phyloP scores from a whole-genome alignment of 2,888 invertebrate species.

The Steinernema carpocapsae region DNA sequence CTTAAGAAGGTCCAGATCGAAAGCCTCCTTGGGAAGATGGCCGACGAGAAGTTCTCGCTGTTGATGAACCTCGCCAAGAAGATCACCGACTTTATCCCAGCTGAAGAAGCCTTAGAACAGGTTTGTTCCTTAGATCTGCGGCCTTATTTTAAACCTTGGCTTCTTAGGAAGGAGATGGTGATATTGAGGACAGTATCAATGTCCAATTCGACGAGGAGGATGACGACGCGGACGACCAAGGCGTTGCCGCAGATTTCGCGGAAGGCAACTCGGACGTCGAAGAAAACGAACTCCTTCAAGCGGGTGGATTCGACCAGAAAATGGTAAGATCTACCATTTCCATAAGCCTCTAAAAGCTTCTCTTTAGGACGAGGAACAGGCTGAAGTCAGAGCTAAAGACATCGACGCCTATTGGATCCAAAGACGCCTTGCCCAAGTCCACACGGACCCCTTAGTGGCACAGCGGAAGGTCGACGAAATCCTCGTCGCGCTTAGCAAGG shows the following conservation, averaged over 20 bases:
- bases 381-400: too few relatives aligned
- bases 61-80: slow-evolving; percentile 96
- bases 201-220: slow-evolving; percentile 98
- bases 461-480: slow-evolving; percentile 84
- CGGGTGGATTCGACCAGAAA: slow-evolving; percentile 47
- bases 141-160: too few relatives aligned
- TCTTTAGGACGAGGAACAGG: too few relatives aligned
- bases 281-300: slow-evolving; percentile 72
- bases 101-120: slow-evolving; percentile 48
- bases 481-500: slow-evolving; percentile 79
- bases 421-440: slow-evolving; percentile 87
- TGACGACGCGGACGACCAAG: slow-evolving; percentile 84
- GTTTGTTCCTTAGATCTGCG: too few relatives aligned
- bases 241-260: slow-evolving; percentile 41
- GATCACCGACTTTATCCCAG: slow-evolving; percentile 88
- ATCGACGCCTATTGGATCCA: slow-evolving; percentile 99
- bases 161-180: slow-evolving; percentile 12
- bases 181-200: slow-evolving; percentile 86
- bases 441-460: slow-evolving; percentile 93
- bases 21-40: slow-evolving; percentile 77
- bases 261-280: slow-evolving; percentile 79
- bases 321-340: too few relatives aligned
- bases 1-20: slow-evolving; percentile 90
- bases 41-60: slow-evolving; percentile 90
- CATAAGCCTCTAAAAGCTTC: too few relatives aligned